phyloP scores from a whole-genome alignment of 2,113 vertebrate species.

The Mus pahari region DNA sequence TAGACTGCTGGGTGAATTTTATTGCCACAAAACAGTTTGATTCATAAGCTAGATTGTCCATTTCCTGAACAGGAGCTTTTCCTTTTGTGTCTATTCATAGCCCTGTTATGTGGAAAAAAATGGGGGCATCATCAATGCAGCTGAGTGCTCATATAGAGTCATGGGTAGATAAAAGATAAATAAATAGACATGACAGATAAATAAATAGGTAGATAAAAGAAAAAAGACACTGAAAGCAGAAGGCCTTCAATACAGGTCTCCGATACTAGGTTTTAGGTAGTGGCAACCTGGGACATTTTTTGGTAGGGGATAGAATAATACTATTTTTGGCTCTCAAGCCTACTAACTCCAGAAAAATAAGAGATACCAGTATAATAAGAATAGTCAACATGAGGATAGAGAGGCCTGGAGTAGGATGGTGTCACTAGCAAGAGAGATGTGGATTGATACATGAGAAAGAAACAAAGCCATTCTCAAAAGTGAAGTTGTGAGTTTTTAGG shows the following conservation, averaged over 20 bases:
- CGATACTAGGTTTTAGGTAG: not conserved
- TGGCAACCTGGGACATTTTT: not conserved
- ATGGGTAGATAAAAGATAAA: not conserved
- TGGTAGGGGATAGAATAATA: not conserved
- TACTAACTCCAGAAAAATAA: not conserved
- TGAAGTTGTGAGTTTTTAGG: not conserved
- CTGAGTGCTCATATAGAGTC: not conserved
- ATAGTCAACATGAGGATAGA: not conserved
- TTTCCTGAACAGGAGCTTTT: not conserved
- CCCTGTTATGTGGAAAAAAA: not conserved
- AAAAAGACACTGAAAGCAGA: not conserved
- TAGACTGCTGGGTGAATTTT: not conserved
- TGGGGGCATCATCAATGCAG: not conserved
- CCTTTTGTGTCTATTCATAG: not conserved
- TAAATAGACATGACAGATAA: too few relatives aligned
- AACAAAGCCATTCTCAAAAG: not conserved
- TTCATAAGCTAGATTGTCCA: not conserved
- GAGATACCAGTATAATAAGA: not conserved
- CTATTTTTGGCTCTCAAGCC: not conserved
- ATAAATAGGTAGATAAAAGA: not conserved
- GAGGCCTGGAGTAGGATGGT: not conserved
- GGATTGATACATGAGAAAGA: not conserved
- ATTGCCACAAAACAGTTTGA: not conserved
- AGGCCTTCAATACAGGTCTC: not conserved
- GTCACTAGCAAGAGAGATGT: not conserved